Percentiles rank a stretch among this genome's conserved stretches.
These are phyloP conservation scores for Dynastes grantii DNA, from an alignment of 2,888 invertebrate genomes.

Conservation along the genomic window DNA sequence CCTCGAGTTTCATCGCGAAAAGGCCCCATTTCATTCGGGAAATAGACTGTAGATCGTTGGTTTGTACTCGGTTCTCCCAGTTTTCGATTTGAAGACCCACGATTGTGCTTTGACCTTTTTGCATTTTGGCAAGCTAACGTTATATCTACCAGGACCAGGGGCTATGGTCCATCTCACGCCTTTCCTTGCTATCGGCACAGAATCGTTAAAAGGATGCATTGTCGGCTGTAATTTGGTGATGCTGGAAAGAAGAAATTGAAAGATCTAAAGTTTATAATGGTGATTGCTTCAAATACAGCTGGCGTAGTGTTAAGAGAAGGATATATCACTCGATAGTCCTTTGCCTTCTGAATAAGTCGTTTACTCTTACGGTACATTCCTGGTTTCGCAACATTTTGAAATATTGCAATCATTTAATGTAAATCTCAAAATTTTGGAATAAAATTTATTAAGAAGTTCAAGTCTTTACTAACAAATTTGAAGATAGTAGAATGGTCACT, in stretches of 20 bases:
- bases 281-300: too few relatives aligned
- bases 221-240: constrained; percentile 49
- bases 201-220: constrained; percentile 62
- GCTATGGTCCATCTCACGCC: constrained; percentile 62
- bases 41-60: constrained; percentile 56
- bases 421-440: too few relatives aligned
- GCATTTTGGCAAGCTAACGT: constrained; percentile 59
- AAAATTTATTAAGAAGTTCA: too few relatives aligned
- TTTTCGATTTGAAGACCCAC: constrained; percentile 65
- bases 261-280: too few relatives aligned
- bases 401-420: too few relatives aligned
- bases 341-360: too few relatives aligned
- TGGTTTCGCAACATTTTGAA: too few relatives aligned
- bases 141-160: constrained; percentile 68
- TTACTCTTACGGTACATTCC: too few relatives aligned
- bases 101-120: constrained; percentile 58
- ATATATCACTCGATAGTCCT: too few relatives aligned
- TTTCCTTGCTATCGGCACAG: constrained; percentile 61
- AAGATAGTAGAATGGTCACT: too few relatives aligned
- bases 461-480: too few relatives aligned
- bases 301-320: too few relatives aligned
- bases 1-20: not conserved
- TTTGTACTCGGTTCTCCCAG: constrained; percentile 59
- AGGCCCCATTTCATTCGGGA: constrained; percentile 35
- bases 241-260: constrained; percentile 44